Base-by-base conservation (phyloP, 2,888 invertebrate species). In the Drosophila multiciliata region DNA sequence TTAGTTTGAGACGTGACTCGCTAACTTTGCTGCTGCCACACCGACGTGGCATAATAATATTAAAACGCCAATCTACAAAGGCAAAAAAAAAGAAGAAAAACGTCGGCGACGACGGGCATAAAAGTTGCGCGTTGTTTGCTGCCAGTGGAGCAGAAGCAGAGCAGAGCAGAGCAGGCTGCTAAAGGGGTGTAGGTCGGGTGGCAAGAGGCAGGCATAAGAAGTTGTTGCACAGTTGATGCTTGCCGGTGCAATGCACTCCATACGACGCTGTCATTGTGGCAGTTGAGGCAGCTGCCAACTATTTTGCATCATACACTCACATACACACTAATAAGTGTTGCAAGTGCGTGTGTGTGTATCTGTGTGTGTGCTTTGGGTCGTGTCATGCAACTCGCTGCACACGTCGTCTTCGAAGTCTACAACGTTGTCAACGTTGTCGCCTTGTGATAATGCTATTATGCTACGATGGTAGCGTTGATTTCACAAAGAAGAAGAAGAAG, bases 21-120 rank as follows among this genome's bases (percentile, higher is more conserved):
- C 76, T 65, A 45, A 78, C 81, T 69, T 72, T 77, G 82, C 75
- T 75, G 76, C 66, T 40, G 64, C 76, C 66, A 75, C 87, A 72
- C 68, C 76, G 73, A 79, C 83, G 82, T 87, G 88, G 89, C 85
- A 89, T 89, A 89, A 89, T 87, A 84, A 89, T 87, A 89, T 87
- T 87, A 87, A 89, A 87, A 80, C 81, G 76, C n/a, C 60, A 66
- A 66, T 29, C 33, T 55, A 66, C 33, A 59, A 69, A 75, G 49
- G 40, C 4, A 23, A 48, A 62, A 74, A 50, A 61, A 38, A 57
- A 58, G 49, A 20, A 54, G 40, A 52, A 61, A 49, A 84, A 63
- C 45, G 45, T 65, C 60, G 33, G n/a, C 26, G 23, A 20, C 73
- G 65, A 63, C 71, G 69, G 82, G 87, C 89, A 83, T 83, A 83